Evolutionary conservation across 2,888 invertebrate species (phyloP), one percentile per base, ranked within the genome.

Genomic region (Hydroisotoma schaefferi): DNA sequence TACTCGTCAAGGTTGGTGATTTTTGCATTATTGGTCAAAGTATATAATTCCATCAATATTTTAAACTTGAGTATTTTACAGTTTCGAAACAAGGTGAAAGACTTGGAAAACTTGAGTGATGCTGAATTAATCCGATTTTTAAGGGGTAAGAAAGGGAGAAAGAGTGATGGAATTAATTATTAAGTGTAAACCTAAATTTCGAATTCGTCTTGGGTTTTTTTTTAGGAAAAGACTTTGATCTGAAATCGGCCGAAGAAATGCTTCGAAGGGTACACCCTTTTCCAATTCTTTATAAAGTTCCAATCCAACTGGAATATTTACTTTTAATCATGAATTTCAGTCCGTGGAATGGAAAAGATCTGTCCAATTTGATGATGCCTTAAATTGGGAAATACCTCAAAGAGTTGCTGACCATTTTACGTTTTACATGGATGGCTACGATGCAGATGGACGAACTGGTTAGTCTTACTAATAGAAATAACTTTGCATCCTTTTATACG

Each of bases 81-180:
- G 47, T 25, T 25, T 22, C 47, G 26, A 22, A 4, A 8, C 5
- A 8, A 8, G 40, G 40, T 40, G 5, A 20, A 40, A 5, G 40
- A 40, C n/a, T 15, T 27, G 8, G 49, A 49, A 6, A 5, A 43
- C 6, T 8, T 43, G 6, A 55, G 55, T 38, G 63, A 63, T 37
- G 44, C 23, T 5, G 53, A 56, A 8, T 44, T 59, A 12, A 54
- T 44, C 20, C 53, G 63, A 25, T 63, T 63, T 44, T 37, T 63
- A 3, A 46, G 59, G 44, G 63, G 63, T 63, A 59, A 43, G 8
- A 40, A 33, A 33, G n/a, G n/a, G n/a, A 33, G 33, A 33, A 10
- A n/a, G 18, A 44, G n/a, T 18, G n/a, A 33, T 10, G 33, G 8
- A 33, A 33, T 8, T 33, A 33, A 10, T 43, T 43, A 43, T 15